phyloP scores from a whole-genome alignment of 2,113 vertebrate species.

The Pungitius pungitius region DNA sequence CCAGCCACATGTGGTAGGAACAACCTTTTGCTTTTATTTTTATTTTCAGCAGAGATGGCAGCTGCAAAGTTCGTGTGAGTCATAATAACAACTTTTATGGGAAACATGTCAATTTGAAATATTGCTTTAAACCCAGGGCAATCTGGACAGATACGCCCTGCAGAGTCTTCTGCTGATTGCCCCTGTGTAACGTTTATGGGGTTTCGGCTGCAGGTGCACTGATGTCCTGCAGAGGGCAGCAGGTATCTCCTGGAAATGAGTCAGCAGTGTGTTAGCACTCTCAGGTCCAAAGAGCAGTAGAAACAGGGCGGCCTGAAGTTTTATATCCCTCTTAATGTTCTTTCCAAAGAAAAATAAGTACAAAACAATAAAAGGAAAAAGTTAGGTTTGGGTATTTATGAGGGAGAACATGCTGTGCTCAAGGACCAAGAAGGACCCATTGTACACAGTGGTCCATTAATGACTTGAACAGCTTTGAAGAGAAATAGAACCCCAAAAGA shows the following conservation, averaged over 20 bases:
- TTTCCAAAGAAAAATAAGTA: neutral
- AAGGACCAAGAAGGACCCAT: neutral
- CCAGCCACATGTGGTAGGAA: neutral
- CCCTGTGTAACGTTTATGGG: neutral
- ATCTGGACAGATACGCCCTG: neutral
- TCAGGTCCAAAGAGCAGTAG: neutral
- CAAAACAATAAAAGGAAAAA: neutral
- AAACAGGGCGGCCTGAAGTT: neutral
- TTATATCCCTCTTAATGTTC: neutral
- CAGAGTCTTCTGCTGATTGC: neutral
- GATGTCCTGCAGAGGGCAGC: slow-evolving; percentile 68
- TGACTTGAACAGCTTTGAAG: neutral
- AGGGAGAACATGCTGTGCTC: neutral
- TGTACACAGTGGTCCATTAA: neutral
- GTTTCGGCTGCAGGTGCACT: slow-evolving; percentile 5
- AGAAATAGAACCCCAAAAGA: neutral
- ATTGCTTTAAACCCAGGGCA: neutral
- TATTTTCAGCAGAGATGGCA: neutral
- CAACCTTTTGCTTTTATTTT: neutral
- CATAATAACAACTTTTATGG: neutral
- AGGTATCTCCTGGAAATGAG: slow-evolving; percentile 22
- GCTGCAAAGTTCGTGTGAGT: neutral
- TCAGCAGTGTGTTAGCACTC: neutral
- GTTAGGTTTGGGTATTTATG: neutral
- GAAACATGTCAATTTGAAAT: neutral